Conservation (phyloP, 2,888 invertebrate genomes). For the Malacosoma neustria region DNA sequence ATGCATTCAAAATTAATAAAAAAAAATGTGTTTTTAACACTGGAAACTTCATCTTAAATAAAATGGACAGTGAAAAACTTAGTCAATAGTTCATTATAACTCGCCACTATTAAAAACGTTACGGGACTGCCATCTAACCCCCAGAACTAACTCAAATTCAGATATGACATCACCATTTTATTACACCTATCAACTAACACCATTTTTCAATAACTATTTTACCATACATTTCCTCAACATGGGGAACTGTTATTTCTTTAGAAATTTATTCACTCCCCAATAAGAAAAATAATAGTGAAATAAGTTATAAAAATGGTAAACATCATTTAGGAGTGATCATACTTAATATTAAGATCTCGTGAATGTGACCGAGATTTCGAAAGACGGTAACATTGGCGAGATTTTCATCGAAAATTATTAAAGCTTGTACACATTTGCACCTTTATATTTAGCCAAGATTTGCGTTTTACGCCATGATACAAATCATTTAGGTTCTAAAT, state of each 20-base stretch:
- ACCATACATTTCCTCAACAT: too few species aligned
- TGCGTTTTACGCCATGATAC: too few species aligned
- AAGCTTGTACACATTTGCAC: background rate
- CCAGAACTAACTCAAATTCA: conserved; percentile 72
- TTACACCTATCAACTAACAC: conserved; percentile 57
- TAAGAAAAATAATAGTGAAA: too few species aligned
- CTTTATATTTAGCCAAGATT: too few species aligned
- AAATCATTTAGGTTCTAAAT: too few species aligned
- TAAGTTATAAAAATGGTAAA: too few species aligned
- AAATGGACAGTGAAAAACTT: conserved; percentile 35
- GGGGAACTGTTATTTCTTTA: too few species aligned
- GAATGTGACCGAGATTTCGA: conserved; percentile 29
- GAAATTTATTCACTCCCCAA: too few species aligned
- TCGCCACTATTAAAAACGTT: background rate
- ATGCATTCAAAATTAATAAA: conserved; percentile 23
- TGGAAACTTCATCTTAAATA: conserved; percentile 35
- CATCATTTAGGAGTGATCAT: conserved; percentile 33
- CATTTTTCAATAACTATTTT: too few species aligned
- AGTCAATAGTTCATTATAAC: conserved; percentile 13
- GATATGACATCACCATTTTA: conserved; percentile 60
- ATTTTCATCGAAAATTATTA: conserved; percentile 29
- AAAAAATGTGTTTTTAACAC: too few species aligned
- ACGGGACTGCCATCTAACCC: conserved; percentile 44
- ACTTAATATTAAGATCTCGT: conserved; percentile 60
- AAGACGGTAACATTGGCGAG: conserved; percentile 35